Conservation (phyloP, 2,113 vertebrate species). For the Malurus cyaneus region DNA sequence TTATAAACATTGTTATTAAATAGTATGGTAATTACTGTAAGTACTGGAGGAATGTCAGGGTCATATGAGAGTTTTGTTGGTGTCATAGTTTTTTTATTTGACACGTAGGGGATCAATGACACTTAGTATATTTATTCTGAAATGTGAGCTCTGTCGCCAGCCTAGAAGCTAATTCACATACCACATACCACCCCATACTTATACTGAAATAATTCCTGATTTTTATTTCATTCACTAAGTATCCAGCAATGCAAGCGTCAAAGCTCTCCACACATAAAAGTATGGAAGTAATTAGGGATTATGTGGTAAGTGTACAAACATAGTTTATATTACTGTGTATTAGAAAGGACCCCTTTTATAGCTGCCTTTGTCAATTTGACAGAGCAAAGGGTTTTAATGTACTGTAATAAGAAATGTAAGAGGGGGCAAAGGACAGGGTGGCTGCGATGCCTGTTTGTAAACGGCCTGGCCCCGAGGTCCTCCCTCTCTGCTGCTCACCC, state of each 20-base stretch:
- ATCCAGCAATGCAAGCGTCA: conserved; percentile 62
- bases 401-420: conserved; percentile 62
- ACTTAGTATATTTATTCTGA: conserved; percentile 73
- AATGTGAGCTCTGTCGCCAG: conserved; percentile 54
- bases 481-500: conserved; percentile 6
- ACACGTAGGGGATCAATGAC: conserved; percentile 77
- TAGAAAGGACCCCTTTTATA: conserved; percentile 65
- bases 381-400: conserved; percentile 70
- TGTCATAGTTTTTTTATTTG: conserved; percentile 74
- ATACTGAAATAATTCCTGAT: conserved; percentile 56
- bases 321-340: conserved; percentile 58
- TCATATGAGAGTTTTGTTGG: conserved; percentile 74
- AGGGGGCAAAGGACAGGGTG: conserved; percentile 60
- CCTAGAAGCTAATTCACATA: conserved; percentile 53
- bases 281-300: conserved; percentile 73
- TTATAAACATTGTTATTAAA: conserved; percentile 84
- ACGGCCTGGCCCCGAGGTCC: conserved; percentile 31
- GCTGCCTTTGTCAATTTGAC: conserved; percentile 63
- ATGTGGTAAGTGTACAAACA: conserved; percentile 68
- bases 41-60: conserved; percentile 78
- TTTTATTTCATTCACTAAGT: conserved; percentile 65
- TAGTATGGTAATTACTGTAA: conserved; percentile 81
- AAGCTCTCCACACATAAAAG: conserved; percentile 70
- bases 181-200: conserved; percentile 15
- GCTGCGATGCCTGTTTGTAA: conserved; percentile 49